A percentile compares a stretch with the other conserved stretches of the same genome.
Evolutionary conservation across 2,797 vertebrate species (phyloP).

Genomic region (Danio aesculapii): DNA sequence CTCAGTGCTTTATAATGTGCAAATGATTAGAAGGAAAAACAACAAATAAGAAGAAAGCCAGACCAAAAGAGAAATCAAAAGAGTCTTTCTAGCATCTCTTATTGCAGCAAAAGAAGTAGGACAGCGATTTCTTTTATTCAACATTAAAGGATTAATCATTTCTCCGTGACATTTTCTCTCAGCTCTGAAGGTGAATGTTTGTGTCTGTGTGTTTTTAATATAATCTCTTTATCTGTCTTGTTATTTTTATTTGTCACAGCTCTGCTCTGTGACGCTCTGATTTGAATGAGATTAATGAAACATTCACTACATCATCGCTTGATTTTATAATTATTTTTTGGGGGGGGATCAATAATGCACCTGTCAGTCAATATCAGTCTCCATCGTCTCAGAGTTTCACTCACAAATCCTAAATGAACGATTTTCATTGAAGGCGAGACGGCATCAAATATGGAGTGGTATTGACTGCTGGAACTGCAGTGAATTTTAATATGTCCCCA

Average conservation of each 20-base stretch:
- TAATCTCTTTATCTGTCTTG: slow-evolving; percentile 44
- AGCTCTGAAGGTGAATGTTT: slow-evolving; percentile 64
- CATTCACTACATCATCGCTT: slow-evolving; percentile 1
- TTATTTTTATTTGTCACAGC: slow-evolving; percentile 51
- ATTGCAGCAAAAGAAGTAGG: slow-evolving; percentile 15
- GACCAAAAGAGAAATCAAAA: slow-evolving; percentile 10
- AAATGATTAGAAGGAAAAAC: neutral
- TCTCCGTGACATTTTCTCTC: slow-evolving; percentile 65
- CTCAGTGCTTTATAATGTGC: neutral
- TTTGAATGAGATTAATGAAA: slow-evolving; percentile 28
- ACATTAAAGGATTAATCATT: slow-evolving; percentile 68
- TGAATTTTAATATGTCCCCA: slow-evolving; percentile 77
- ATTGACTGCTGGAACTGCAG: slow-evolving; percentile 61
- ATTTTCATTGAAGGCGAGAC: slow-evolving; percentile 54
- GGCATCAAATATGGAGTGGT: slow-evolving; percentile 56
- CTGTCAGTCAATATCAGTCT: slow-evolving; percentile 39
- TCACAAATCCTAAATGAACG: slow-evolving; percentile 26
- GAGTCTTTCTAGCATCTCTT: slow-evolving; percentile 4
- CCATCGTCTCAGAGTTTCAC: slow-evolving; percentile 10
- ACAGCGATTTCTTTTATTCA: slow-evolving; percentile 56
- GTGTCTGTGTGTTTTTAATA: slow-evolving; percentile 36
- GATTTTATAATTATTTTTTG: neutral
- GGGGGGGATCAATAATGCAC: slow-evolving; percentile 10
- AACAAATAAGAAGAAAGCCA: neutral
- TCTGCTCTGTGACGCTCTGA: slow-evolving; percentile 6